Evolutionary conservation across 2,113 vertebrate species (phyloP).

Genomic region (Brachyistius frenatus): DNA sequence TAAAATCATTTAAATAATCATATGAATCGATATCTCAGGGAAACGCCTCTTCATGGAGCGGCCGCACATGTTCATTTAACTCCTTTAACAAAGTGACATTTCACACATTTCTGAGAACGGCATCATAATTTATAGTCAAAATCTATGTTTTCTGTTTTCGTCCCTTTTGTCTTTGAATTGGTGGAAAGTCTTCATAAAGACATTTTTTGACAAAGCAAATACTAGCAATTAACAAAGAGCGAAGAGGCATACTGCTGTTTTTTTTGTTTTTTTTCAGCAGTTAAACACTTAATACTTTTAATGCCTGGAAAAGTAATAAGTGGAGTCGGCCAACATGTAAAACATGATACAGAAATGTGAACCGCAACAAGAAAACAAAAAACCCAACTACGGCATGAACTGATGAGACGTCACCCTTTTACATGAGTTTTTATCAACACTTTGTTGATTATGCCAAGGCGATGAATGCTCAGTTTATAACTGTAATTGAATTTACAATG

Average conservation of each 20-base stretch:
- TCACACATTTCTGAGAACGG: slow-evolving; percentile 40
- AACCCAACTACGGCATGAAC: not conserved
- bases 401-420: not conserved
- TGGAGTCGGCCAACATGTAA: too few species aligned
- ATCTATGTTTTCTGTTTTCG: slow-evolving; percentile 1
- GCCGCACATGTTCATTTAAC: slow-evolving; percentile 55
- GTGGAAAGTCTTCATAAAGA: not conserved
- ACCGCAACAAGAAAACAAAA: not conserved
- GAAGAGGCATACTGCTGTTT: not conserved
- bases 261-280: not conserved
- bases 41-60: slow-evolving; percentile 33
- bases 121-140: slow-evolving; percentile 23
- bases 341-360: not conserved
- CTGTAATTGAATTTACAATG: not conserved
- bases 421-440: slow-evolving; percentile 13
- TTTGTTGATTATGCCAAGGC: slow-evolving; percentile 4
- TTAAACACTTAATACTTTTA: too few species aligned
- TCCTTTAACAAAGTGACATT: slow-evolving; percentile 27
- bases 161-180: not conserved
- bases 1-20: slow-evolving; percentile 52
- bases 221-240: slow-evolving; percentile 10
- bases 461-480: slow-evolving; percentile 1
- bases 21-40: slow-evolving; percentile 36
- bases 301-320: too few species aligned
- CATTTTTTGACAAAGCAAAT: slow-evolving; percentile 21